Conservation (phyloP, 2,113 vertebrate species). For the Cyphomyrus discorhynchus region DNA sequence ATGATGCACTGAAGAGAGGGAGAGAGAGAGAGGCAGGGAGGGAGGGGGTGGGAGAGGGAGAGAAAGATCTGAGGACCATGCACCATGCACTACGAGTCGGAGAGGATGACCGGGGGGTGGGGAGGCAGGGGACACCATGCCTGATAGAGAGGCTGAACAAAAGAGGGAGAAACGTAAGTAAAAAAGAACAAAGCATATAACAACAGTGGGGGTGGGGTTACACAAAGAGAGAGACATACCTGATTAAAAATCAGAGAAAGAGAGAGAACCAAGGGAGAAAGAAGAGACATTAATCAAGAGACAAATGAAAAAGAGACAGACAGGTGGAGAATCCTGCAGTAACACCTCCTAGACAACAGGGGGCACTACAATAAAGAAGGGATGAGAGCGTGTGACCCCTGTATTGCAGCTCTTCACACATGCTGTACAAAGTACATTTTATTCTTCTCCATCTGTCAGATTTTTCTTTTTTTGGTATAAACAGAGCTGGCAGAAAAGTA, state of each 20-base stretch:
- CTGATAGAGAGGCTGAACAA: neutral
- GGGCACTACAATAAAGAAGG: neutral
- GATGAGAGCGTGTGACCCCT: neutral
- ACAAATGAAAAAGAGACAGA: neutral
- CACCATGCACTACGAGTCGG: slow-evolving; percentile 58
- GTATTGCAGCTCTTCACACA: neutral
- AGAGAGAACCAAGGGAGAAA: slow-evolving; percentile 15
- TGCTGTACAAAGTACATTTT: neutral
- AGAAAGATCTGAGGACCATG: slow-evolving; percentile 62
- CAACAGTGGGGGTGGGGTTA: neutral
- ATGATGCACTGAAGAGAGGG: slow-evolving; percentile 80
- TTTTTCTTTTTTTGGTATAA: neutral
- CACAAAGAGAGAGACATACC: neutral
- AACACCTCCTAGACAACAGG: slow-evolving; percentile 12
- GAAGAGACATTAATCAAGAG: slow-evolving; percentile 16
- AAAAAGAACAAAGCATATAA: neutral
- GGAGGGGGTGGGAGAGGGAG: slow-evolving; percentile 34
- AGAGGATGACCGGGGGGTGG: slow-evolving; percentile 27
- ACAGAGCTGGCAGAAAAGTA: neutral
- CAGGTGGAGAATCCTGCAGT: slow-evolving; percentile 11
- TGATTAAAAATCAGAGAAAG: slow-evolving; percentile 11
- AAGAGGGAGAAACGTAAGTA: neutral
- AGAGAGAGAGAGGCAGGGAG: slow-evolving; percentile 57
- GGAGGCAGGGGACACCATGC: slow-evolving; percentile 26
- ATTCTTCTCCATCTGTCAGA: neutral